A percentile compares a stretch with the other conserved stretches of the same genome.
Evolutionary conservation across 1,140 invertebrate species (phyloP).

Genomic region (Lepidurus arcticus): DNA sequence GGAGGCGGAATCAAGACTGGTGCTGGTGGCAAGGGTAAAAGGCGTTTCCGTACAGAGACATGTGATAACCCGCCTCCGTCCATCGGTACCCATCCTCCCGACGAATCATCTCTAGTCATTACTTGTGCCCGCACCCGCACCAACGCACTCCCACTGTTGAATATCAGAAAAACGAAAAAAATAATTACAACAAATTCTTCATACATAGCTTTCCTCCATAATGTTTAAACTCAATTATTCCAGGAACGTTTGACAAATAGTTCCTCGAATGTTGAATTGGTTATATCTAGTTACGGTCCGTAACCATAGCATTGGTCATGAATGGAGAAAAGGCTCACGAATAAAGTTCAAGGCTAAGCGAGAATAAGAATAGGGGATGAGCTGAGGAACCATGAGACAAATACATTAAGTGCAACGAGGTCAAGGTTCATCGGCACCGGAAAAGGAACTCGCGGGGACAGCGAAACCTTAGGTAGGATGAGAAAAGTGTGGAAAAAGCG

Average conservation of each 20-base stretch:
- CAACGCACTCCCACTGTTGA: conserved; percentile 78
- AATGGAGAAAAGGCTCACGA: neutral
- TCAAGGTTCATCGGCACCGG: neutral
- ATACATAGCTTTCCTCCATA: neutral
- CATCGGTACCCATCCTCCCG: conserved; percentile 90
- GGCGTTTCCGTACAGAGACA: conserved; percentile 74
- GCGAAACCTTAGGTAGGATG: too few species aligned
- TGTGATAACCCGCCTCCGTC: conserved; percentile 87
- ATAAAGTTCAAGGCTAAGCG: neutral
- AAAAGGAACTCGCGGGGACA: neutral
- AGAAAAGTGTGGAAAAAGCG: neutral
- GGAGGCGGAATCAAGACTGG: conserved; percentile 17
- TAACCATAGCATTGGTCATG: too few species aligned
- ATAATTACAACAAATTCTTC: conserved; percentile 24
- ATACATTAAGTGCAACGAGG: neutral
- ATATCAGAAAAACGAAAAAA: conserved; percentile 31
- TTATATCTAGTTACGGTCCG: too few species aligned
- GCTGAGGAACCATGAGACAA: neutral
- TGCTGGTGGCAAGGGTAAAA: conserved; percentile 41
- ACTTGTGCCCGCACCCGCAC: conserved; percentile 95
- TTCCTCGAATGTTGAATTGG: neutral
- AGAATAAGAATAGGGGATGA: neutral
- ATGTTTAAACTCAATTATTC: neutral
- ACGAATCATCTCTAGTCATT: conserved; percentile 95
- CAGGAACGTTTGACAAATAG: neutral